Percentiles rank a stretch among this genome's conserved stretches.
Evolutionary conservation across 2,113 vertebrate genomes (phyloP).

Genomic region (Neotragus pygmaeus): DNA sequence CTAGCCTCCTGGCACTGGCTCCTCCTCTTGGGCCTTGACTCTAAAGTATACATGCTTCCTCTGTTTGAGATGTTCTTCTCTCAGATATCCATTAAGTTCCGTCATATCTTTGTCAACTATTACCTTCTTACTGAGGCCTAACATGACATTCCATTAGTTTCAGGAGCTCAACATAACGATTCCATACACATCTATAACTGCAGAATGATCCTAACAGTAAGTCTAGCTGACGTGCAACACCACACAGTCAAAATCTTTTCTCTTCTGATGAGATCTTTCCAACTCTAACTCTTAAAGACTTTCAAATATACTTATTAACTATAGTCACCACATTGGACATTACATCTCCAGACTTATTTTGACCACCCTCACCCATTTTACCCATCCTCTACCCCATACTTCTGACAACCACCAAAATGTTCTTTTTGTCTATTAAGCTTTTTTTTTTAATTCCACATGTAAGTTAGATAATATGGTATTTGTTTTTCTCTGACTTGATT

Average conservation of each 20-base stretch:
- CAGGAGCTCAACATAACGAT: not conserved
- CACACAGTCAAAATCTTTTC: not conserved
- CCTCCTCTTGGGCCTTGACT: not conserved
- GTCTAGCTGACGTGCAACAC: not conserved
- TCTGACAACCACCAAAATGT: not conserved
- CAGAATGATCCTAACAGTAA: not conserved
- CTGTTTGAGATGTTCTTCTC: not conserved
- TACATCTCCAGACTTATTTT: not conserved
- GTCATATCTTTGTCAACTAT: not conserved
- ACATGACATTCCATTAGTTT: not conserved
- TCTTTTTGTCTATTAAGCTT: not conserved
- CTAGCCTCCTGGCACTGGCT: fast-evolving
- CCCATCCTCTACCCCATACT: not conserved
- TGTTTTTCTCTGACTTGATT: not conserved
- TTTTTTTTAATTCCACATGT: not conserved
- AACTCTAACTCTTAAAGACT: not conserved
- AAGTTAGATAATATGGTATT: not conserved
- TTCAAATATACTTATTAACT: not conserved
- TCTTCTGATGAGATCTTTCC: not conserved
- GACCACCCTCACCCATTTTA: not conserved
- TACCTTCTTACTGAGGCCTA: not conserved
- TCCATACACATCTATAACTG: not conserved
- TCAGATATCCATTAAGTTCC: not conserved
- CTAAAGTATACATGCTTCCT: not conserved
- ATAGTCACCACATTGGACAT: not conserved